Evolutionary conservation across 2,113 vertebrate genomes (phyloP).

Genomic region (Arizona elegans): DNA sequence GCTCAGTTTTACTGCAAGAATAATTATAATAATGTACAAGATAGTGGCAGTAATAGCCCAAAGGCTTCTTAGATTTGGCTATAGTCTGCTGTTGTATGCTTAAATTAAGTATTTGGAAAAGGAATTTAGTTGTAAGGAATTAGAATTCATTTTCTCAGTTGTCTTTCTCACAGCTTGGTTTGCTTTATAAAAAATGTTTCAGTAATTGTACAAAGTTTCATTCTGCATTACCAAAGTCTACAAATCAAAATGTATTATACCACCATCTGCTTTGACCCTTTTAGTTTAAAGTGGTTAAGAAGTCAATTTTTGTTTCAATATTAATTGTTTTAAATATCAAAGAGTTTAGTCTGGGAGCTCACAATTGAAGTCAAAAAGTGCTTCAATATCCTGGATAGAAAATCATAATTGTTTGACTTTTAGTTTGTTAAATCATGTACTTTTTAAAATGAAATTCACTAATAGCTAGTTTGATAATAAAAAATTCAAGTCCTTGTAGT

Average conservation of each 20-base stretch:
- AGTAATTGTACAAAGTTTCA: background rate
- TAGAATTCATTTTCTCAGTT: background rate
- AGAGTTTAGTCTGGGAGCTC: background rate
- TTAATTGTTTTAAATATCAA: background rate
- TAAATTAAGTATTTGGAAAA: background rate
- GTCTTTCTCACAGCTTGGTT: background rate
- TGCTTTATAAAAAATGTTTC: background rate
- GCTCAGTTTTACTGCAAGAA: background rate
- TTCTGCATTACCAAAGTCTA: background rate
- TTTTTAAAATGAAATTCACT: background rate
- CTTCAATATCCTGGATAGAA: background rate
- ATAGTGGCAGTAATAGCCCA: background rate
- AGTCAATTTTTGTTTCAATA: background rate
- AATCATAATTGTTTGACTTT: fast-evolving
- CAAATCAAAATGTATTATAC: background rate
- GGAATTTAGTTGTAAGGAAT: background rate
- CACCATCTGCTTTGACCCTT: background rate
- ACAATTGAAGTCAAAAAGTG: background rate
- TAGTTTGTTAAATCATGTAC: background rate
- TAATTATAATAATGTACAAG: background rate
- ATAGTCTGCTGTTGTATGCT: background rate
- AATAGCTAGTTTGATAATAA: background rate
- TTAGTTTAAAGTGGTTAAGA: background rate
- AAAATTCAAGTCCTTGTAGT: background rate
- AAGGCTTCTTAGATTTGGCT: background rate